phyloP scores from a whole-genome alignment of 2,797 vertebrate genomes.

The Onychomys torridus region DNA sequence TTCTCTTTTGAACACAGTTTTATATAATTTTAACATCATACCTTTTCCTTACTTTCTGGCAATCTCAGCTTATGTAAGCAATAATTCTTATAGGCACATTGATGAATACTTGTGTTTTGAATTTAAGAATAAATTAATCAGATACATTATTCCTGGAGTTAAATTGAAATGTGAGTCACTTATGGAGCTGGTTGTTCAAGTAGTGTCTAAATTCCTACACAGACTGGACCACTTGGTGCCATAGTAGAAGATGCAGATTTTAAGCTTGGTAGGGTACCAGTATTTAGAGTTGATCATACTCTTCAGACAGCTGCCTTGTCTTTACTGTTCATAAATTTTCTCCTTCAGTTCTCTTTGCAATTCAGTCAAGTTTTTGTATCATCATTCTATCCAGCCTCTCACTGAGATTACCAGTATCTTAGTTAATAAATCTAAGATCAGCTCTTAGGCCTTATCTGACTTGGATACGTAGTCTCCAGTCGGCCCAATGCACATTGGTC shows the following conservation, averaged over 20 bases:
- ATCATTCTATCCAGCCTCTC: not conserved
- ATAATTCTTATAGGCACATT: not conserved
- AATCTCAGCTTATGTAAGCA: not conserved
- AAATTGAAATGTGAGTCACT: not conserved
- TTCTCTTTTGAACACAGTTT: slow-evolving; percentile 54
- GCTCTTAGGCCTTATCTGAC: not conserved
- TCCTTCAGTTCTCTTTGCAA: not conserved
- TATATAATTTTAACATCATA: not conserved
- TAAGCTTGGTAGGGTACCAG: not conserved
- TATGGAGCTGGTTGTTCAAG: not conserved
- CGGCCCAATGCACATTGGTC: not conserved
- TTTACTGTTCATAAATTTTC: not conserved
- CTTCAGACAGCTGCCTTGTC: not conserved
- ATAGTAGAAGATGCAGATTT: not conserved
- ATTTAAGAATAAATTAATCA: not conserved
- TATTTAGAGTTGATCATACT: not conserved
- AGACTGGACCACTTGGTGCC: not conserved
- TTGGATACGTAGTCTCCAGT: not conserved
- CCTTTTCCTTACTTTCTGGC: slow-evolving; percentile 48
- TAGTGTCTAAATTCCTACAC: not conserved
- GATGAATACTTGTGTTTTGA: not conserved
- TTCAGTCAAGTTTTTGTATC: not conserved
- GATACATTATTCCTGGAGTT: not conserved
- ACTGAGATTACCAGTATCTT: not conserved
- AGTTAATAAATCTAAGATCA: not conserved